Evolutionary conservation across 1,140 invertebrate genomes (phyloP).

Genomic region (Lasaia peninsularis): DNA sequence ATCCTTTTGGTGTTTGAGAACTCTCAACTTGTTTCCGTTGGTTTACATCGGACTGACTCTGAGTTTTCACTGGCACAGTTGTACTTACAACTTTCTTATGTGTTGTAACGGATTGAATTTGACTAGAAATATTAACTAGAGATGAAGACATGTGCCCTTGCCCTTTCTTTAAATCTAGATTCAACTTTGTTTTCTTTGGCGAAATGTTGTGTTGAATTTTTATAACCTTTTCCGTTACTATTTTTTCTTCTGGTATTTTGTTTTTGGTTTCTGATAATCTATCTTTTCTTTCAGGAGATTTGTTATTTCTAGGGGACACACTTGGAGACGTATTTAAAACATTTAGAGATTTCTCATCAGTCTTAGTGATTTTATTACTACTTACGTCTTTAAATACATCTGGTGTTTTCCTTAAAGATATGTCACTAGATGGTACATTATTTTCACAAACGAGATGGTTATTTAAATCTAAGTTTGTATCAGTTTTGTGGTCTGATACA

Average conservation of each 20-base stretch:
- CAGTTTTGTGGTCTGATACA: slow-evolving; percentile 7
- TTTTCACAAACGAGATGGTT: slow-evolving; percentile 2
- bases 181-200: slow-evolving; percentile 66
- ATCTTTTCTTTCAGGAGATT: slow-evolving; percentile 25
- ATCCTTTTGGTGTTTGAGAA: slow-evolving; percentile 52
- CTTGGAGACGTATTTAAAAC: slow-evolving; percentile 17
- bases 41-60: slow-evolving; percentile 11
- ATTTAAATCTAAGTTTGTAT: slow-evolving; percentile 8
- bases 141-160: slow-evolving; percentile 43
- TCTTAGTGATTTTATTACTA: slow-evolving; percentile 12
- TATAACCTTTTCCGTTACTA: slow-evolving; percentile 62
- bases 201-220: slow-evolving; percentile 70
- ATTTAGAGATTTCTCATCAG: slow-evolving; percentile 24
- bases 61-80: slow-evolving; percentile 48
- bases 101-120: slow-evolving; percentile 70
- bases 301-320: slow-evolving; percentile 18
- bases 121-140: slow-evolving; percentile 68
- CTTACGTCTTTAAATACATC: background rate
- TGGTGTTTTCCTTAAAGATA: slow-evolving; percentile 19
- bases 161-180: slow-evolving; percentile 62
- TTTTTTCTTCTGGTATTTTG: slow-evolving; percentile 36
- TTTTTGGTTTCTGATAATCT: slow-evolving; percentile 27
- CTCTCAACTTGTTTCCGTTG: background rate
- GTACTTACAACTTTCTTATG: slow-evolving; percentile 67
- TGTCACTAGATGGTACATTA: background rate